Conservation (phyloP, 2,797 vertebrate species). For the Macropodus opercularis region DNA sequence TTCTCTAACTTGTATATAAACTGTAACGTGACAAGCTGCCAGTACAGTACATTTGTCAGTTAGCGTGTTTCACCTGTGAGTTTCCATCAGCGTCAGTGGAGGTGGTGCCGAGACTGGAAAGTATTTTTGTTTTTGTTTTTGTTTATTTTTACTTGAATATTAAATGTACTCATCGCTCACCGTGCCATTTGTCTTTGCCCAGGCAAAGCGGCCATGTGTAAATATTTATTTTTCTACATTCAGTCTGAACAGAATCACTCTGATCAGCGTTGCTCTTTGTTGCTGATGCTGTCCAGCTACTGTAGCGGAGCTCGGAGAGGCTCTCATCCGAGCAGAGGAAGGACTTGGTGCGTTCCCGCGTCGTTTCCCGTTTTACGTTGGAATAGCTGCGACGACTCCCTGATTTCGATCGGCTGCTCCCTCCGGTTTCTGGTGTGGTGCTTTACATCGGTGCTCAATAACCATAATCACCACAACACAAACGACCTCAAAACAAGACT, state of each 20-base stretch:
- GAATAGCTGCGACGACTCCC: constrained; percentile 51
- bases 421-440: constrained; percentile 67
- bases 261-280: constrained; percentile 21
- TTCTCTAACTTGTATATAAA: constrained; percentile 81
- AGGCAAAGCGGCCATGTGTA: constrained; percentile 31
- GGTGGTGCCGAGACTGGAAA: constrained; percentile 57
- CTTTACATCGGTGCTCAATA: constrained; percentile 71
- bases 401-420: constrained; percentile 39
- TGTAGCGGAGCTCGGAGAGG: constrained; percentile 63
- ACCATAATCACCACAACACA: constrained; percentile 59
- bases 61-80: constrained; percentile 72
- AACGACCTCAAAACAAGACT: constrained; percentile 62
- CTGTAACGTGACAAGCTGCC: constrained; percentile 78
- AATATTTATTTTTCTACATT: constrained; percentile 51
- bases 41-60: constrained; percentile 77
- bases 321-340: constrained; percentile 50
- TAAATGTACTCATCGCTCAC: constrained; percentile 47
- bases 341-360: constrained; percentile 38
- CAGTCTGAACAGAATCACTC: constrained; percentile 32
- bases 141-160: constrained; percentile 59
- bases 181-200: constrained; percentile 57
- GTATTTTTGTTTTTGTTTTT: constrained; percentile 16
- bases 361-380: constrained; percentile 47
- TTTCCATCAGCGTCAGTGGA: constrained; percentile 66
- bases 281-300: constrained; percentile 65